A percentile compares a stretch with the other conserved stretches of the same genome.
phyloP scores from a whole-genome alignment of 1,140 invertebrate species.

The Drosophila navojoa region DNA sequence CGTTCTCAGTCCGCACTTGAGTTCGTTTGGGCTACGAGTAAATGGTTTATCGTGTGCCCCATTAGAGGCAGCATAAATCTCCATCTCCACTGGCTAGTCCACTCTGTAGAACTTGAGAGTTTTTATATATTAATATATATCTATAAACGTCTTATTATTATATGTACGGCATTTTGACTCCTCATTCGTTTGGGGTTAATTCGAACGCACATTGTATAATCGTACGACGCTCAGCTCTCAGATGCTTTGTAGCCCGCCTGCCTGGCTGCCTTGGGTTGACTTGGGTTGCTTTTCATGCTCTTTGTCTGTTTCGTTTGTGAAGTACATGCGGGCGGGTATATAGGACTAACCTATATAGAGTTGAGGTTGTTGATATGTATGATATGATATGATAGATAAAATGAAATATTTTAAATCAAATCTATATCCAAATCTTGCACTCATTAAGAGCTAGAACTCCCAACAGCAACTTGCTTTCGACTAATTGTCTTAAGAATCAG shows the following conservation, averaged over 20 bases:
- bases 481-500: too few relatives aligned
- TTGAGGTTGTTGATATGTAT: too few relatives aligned
- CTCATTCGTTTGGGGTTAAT: conserved; percentile 55
- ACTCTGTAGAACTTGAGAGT: conserved; percentile 23
- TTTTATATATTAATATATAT: conserved; percentile 36
- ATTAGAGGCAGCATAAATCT: conserved; percentile 60
- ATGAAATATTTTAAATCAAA: too few relatives aligned
- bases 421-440: too few relatives aligned
- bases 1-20: conserved; percentile 50
- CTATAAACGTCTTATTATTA: conserved; percentile 25
- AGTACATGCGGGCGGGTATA: too few relatives aligned
- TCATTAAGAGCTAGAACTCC: too few relatives aligned
- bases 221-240: conserved; percentile 26
- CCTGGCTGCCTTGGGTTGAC: background rate
- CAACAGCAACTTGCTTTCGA: too few relatives aligned
- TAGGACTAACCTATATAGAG: too few relatives aligned
- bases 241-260: conserved; percentile 27
- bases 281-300: conserved; percentile 52
- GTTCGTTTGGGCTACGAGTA: conserved; percentile 2
- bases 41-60: conserved; percentile 47
- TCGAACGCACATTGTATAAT: conserved; percentile 76
- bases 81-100: background rate
- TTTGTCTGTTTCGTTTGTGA: background rate
- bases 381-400: too few relatives aligned
- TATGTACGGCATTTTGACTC: conserved; percentile 30